phyloP scores from a whole-genome alignment of 1,140 invertebrate genomes.

The Drosophila lowei region DNA sequence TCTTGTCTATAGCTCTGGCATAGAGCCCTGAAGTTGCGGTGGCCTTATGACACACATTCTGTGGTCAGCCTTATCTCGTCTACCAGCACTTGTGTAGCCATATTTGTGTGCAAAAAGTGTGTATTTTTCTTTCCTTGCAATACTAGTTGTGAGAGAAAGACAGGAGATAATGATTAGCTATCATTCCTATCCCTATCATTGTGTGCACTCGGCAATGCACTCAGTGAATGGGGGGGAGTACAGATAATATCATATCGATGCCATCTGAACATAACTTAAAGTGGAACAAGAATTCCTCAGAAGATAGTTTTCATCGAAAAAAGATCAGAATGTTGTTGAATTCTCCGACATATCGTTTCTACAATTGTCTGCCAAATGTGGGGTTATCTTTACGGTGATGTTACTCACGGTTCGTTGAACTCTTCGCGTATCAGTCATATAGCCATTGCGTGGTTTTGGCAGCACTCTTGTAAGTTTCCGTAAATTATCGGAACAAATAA shows the following conservation, averaged over 20 bases:
- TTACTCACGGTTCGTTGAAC: constrained; percentile 30
- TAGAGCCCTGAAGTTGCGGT: constrained; percentile 77
- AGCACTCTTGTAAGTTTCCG: constrained; percentile 51
- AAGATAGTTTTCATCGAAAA: background rate
- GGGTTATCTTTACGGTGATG: constrained; percentile 17
- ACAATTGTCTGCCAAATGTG: constrained; percentile 16
- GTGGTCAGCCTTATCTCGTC: constrained; percentile 69
- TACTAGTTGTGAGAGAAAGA: constrained; percentile 15
- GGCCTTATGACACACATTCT: constrained; percentile 79
- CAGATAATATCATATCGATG: constrained; percentile 14
- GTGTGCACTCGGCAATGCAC: constrained; percentile 46
- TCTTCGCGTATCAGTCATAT: background rate
- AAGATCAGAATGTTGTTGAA: too few relatives aligned
- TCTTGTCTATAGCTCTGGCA: constrained; percentile 45
- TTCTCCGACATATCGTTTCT: too few relatives aligned
- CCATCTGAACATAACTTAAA: too few relatives aligned
- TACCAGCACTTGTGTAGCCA: background rate
- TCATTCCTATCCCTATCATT: constrained; percentile 34
- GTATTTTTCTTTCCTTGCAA: constrained; percentile 30
- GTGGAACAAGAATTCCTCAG: too few relatives aligned
- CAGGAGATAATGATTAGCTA: constrained; percentile 32
- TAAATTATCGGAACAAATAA: constrained; percentile 56
- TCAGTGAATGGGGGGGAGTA: background rate
- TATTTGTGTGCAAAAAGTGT: constrained; percentile 30
- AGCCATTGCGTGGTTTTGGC: constrained; percentile 18